Conservation (phyloP, 1,140 invertebrate genomes). For the Heterodera schachtii region DNA sequence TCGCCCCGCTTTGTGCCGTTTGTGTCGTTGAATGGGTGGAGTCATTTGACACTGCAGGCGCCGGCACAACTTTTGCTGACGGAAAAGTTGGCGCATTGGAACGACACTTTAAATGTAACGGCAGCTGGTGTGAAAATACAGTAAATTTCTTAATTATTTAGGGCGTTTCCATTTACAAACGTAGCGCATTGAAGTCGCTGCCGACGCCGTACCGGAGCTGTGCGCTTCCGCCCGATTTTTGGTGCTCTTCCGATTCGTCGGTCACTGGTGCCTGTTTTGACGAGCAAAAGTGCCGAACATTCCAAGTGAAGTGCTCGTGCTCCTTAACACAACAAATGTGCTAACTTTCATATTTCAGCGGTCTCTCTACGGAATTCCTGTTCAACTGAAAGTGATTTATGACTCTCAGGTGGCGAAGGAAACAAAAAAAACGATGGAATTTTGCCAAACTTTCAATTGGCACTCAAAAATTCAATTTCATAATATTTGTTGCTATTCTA, state of each 20-base stretch:
- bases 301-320: background rate
- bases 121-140: too few relatives aligned
- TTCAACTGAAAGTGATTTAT: conserved; percentile 23
- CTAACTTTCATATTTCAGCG: background rate
- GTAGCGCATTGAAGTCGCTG: conserved; percentile 3
- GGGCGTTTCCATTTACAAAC: background rate
- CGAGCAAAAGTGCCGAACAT: conserved; percentile 16
- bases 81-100: conserved; percentile 39
- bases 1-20: conserved; percentile 43
- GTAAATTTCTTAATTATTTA: background rate
- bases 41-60: conserved; percentile 42
- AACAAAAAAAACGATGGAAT: background rate
- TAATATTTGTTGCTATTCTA: too few relatives aligned
- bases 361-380: conserved; percentile 7
- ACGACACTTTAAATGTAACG: conserved; percentile 21
- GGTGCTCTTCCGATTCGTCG: conserved; percentile 10
- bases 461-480: too few relatives aligned
- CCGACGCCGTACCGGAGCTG: background rate
- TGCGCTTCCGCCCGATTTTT: conserved; percentile 24
- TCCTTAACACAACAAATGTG: too few relatives aligned
- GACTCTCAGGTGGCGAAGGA: background rate
- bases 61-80: conserved; percentile 33
- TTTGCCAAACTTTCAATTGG: background rate
- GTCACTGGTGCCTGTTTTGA: conserved; percentile 8
- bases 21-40: conserved; percentile 37